A percentile compares a stretch with the other conserved stretches of the same genome.
Conservation (phyloP, 2,113 vertebrate species). For the Podarcis muralis region DNA sequence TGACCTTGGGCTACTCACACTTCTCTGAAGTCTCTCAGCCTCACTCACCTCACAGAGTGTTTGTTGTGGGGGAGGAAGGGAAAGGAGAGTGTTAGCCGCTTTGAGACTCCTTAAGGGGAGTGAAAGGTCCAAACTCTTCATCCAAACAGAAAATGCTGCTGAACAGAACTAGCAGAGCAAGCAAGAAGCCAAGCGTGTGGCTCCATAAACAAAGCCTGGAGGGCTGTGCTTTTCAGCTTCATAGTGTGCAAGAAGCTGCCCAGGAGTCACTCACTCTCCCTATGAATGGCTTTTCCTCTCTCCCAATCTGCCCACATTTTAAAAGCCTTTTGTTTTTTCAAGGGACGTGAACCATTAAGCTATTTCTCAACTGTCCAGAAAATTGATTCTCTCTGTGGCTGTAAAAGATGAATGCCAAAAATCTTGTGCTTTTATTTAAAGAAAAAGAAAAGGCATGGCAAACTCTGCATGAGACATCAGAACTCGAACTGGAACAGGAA, state of each 20-base stretch:
- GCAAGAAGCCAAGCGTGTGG: conserved; percentile 35
- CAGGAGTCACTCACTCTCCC: neutral
- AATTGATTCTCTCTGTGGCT: conserved; percentile 18
- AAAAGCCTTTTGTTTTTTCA: conserved; percentile 18
- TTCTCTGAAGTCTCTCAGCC: too few relatives aligned
- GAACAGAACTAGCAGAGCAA: conserved; percentile 40
- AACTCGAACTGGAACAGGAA: neutral
- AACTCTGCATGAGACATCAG: neutral
- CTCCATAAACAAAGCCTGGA: conserved; percentile 45
- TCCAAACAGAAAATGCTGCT: conserved; percentile 42
- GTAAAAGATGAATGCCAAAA: neutral
- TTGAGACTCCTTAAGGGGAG: too few relatives aligned
- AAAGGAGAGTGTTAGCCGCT: too few relatives aligned
- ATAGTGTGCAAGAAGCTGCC: neutral
- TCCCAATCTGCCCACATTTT: neutral
- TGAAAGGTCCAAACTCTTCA: neutral
- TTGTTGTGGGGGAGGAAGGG: too few relatives aligned
- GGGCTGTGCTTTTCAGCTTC: conserved; percentile 17
- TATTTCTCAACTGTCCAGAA: conserved; percentile 11
- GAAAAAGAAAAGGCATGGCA: neutral
- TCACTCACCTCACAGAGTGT: too few relatives aligned
- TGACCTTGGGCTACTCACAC: too few relatives aligned
- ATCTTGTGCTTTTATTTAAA: neutral
- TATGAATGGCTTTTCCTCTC: neutral
- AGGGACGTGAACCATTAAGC: neutral